Evolutionary conservation across 1,140 invertebrate species (phyloP).

Genomic region (Belonocnema kinseyi): DNA sequence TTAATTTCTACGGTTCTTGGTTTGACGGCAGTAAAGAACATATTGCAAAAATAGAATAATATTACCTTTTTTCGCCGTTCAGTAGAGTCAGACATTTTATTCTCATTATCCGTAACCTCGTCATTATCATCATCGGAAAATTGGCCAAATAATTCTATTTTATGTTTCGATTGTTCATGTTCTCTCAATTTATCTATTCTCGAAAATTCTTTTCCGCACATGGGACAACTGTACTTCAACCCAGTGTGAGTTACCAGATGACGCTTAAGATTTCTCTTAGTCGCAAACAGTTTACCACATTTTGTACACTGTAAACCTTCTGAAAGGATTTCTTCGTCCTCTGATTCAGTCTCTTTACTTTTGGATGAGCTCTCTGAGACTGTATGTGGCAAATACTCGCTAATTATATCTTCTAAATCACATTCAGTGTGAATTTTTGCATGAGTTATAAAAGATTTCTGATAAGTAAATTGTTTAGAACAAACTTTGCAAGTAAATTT

Average conservation of each 20-base stretch:
- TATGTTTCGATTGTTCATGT: constrained; percentile 68
- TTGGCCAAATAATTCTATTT: constrained; percentile 56
- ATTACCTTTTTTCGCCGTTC: constrained; percentile 54
- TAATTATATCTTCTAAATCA: constrained; percentile 33
- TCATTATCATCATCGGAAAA: constrained; percentile 53
- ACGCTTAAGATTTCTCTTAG: constrained; percentile 66
- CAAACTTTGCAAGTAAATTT: constrained; percentile 66
- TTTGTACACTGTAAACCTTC: constrained; percentile 65
- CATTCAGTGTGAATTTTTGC: constrained; percentile 63
- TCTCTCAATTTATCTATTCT: constrained; percentile 66
- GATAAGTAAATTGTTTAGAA: constrained; percentile 65
- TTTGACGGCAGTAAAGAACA: background rate
- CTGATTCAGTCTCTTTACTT: constrained; percentile 42
- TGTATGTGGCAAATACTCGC: background rate
- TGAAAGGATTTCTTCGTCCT: constrained; percentile 55
- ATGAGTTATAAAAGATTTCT: constrained; percentile 64
- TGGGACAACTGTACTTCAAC: constrained; percentile 62
- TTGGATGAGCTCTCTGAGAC: background rate
- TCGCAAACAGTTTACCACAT: constrained; percentile 68
- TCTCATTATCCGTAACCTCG: constrained; percentile 59
- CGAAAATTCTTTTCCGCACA: constrained; percentile 67
- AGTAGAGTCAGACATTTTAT: constrained; percentile 48
- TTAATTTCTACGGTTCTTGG: too few relatives aligned
- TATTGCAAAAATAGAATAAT: background rate
- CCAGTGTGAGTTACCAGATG: constrained; percentile 67